Base-by-base conservation (phyloP, 1,140 invertebrate genomes). In the Cyrtorhinus lividipennis region DNA sequence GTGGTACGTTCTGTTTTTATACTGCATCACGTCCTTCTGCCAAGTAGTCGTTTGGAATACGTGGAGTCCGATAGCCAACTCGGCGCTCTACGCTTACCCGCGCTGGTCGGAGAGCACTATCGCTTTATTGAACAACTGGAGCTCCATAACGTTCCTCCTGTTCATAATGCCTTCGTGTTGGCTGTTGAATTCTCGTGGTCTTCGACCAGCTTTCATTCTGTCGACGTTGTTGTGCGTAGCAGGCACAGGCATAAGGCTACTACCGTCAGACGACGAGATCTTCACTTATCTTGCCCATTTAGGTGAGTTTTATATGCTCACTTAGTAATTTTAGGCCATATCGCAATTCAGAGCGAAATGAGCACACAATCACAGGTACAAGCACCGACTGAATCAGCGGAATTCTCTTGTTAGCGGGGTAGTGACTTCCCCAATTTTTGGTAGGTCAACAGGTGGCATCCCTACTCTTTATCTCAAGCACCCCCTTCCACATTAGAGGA, bases 91-190 rank as follows among this genome's bases (percentile, higher is more conserved):
- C 60, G 77, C 76, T 2, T 80, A 76, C 69, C 75, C 75, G 18
- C 61, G 68, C 2, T 80, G 78, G 78, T 66, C 69, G 12, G 70
- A 73, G 62, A 71, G 70, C 0, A 71, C 73, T 1, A 71, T 81
- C 62, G 76, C 77, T 13, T 66, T 79, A 57, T 69, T 79, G 18
- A 74, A 73, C 20, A 76, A 78, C 65, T 80, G 78, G 78, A 76
- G 77, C 25, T 75, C 73, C 56, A 77, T 81, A 24, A 73, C 73
- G 0, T 78, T 75, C 61, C 66, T 80, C 15, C 64, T 76, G 2
- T 73, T 71, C 48, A 72, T 73, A 20, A 63, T 75, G 27, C 75
- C 76, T 25, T 72, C 72, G 57, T 74, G 73, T 57, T 79, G 77
- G 77, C 56, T 78, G 20, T 69, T 73, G 0, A 69, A 74, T 61